Conservation (phyloP, 2,888 invertebrate genomes). For the Eilema sororculum region DNA sequence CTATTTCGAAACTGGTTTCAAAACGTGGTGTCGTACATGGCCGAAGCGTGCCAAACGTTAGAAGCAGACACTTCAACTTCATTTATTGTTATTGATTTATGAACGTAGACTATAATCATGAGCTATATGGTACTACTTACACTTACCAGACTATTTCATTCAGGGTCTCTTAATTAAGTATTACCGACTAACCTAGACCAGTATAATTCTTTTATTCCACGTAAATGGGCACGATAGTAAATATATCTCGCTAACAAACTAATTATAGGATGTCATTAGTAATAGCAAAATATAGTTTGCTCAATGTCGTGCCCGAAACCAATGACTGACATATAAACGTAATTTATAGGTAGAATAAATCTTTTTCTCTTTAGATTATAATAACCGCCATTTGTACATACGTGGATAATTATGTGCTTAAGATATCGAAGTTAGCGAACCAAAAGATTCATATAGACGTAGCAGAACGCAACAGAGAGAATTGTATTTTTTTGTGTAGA, state of each 20-base stretch:
- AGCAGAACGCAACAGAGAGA: background rate
- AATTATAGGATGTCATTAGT: constrained; percentile 9
- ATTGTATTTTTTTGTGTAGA: background rate
- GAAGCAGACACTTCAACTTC: no score
- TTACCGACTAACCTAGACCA: background rate
- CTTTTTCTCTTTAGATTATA: background rate
- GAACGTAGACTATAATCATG: background rate
- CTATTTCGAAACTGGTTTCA: no score
- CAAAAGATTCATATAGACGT: background rate
- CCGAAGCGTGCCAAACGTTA: no score
- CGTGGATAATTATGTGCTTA: background rate
- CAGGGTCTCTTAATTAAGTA: background rate
- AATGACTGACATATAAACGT: background rate
- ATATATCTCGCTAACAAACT: constrained; percentile 7
- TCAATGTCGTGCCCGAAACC: constrained; percentile 2
- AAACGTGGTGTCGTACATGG: no score
- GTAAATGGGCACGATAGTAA: constrained; percentile 6
- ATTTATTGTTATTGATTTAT: no score
- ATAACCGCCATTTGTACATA: background rate
- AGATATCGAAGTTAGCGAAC: background rate
- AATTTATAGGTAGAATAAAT: background rate
- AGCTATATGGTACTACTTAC: background rate
- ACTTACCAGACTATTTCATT: background rate
- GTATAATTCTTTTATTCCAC: background rate
- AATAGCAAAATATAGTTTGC: background rate